These are phyloP conservation scores for Urophycis tenuis DNA, from an alignment of 2,797 vertebrate genomes.

Conservation along the genomic window DNA sequence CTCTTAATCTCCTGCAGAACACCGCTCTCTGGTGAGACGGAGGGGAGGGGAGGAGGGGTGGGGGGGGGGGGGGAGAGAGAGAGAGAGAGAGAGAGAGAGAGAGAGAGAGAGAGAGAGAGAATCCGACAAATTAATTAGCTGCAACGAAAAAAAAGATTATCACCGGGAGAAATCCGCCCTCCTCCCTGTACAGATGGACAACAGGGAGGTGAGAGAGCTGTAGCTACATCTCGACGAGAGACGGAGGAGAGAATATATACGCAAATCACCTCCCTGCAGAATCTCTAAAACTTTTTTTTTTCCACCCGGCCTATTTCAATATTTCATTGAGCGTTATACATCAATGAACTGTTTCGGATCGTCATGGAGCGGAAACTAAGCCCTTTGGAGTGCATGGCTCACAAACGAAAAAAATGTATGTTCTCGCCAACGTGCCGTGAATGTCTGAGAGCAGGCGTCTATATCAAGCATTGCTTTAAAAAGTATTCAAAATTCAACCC, in stretches of 20 bases:
- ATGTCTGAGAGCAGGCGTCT: slow-evolving; percentile 42
- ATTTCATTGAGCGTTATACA: slow-evolving; percentile 61
- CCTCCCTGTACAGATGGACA: slow-evolving; percentile 75
- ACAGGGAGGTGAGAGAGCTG: slow-evolving; percentile 52
- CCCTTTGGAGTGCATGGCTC: slow-evolving; percentile 44
- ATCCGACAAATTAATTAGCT: slow-evolving; percentile 90
- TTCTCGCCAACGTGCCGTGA: slow-evolving; percentile 45
- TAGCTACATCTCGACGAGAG: slow-evolving; percentile 53
- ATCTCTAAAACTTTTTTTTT: slow-evolving; percentile 30
- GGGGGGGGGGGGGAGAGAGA: slow-evolving; percentile 43
- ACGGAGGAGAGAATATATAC: slow-evolving; percentile 46
- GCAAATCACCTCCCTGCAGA: slow-evolving; percentile 12
- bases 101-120: slow-evolving; percentile 51
- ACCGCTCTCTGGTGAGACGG: slow-evolving; percentile 84
- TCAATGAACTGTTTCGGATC: slow-evolving; percentile 61
- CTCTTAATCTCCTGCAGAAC: slow-evolving; percentile 90
- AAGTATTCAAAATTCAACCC: slow-evolving; percentile 18
- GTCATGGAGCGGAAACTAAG: slow-evolving; percentile 50
- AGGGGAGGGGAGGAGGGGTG: no score
- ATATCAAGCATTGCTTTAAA: slow-evolving; percentile 10
- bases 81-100: slow-evolving; percentile 51
- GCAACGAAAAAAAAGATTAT: slow-evolving; percentile 86
- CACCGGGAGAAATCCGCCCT: slow-evolving; percentile 64
- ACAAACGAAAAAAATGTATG: slow-evolving; percentile 27
- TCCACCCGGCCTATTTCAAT: slow-evolving; percentile 49